These are phyloP conservation scores for Magallana ariakensis DNA, from an alignment of 1,140 invertebrate genomes.

Conservation along the genomic window DNA sequence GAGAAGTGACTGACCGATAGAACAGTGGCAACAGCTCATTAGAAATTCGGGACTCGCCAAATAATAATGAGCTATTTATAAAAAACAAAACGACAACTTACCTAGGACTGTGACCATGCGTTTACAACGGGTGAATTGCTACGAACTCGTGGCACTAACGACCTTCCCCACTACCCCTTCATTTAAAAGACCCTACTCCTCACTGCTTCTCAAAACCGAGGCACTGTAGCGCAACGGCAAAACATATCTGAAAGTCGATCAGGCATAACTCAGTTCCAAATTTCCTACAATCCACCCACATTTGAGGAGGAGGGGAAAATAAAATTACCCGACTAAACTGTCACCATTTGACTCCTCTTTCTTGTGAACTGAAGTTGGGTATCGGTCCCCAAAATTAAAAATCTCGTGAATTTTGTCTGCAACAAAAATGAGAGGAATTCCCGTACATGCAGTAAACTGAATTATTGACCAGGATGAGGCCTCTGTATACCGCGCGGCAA, in stretches of 20 bases:
- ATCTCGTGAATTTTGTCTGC: too few relatives aligned
- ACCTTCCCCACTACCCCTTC: slow-evolving; percentile 17
- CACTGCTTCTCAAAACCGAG: neutral
- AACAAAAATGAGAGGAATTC: neutral
- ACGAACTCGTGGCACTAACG: slow-evolving; percentile 8
- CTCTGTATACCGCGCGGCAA: neutral
- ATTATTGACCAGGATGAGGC: slow-evolving; percentile 7
- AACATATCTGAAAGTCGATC: slow-evolving; percentile 31
- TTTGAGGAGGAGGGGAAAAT: neutral
- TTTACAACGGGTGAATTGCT: neutral
- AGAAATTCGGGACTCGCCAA: slow-evolving; percentile 1
- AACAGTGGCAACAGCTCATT: neutral
- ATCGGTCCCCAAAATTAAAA: too few relatives aligned
- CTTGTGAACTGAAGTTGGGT: too few relatives aligned
- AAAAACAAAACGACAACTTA: neutral
- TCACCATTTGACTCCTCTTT: too few relatives aligned
- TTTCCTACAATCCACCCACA: slow-evolving; percentile 32
- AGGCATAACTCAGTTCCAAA: slow-evolving; percentile 19
- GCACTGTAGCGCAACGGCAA: slow-evolving; percentile 32
- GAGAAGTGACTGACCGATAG: neutral
- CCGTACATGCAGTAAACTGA: neutral
- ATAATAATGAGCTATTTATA: neutral
- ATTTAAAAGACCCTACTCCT: slow-evolving; percentile 22
- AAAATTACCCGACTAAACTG: too few relatives aligned
- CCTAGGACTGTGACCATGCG: neutral